These are phyloP conservation scores for Pipa parva DNA, from an alignment of 2,113 vertebrate genomes.

Conservation along the genomic window DNA sequence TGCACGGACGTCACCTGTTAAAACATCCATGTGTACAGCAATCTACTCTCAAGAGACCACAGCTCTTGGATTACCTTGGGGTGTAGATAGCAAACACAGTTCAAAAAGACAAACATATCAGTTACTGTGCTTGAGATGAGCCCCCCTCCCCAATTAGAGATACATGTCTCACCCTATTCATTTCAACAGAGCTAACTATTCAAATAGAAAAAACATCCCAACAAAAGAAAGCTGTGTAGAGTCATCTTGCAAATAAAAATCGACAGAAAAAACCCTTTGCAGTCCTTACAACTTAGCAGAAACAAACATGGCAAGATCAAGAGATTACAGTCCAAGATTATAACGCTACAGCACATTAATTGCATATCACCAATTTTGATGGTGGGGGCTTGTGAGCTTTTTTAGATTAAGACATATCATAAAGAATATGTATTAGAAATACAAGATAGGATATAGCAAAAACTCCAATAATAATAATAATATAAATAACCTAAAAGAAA, in stretches of 20 bases:
- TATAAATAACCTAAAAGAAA: too few species aligned
- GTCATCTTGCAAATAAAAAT: constrained; percentile 49
- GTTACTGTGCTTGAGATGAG: constrained; percentile 51
- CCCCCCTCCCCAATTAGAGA: constrained; percentile 49
- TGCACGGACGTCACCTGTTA: constrained; percentile 9
- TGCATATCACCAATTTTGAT: constrained; percentile 10
- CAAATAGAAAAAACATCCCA: constrained; percentile 44
- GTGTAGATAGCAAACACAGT: constrained; percentile 73
- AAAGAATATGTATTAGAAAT: too few species aligned
- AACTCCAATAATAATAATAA: too few species aligned
- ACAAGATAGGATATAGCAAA: too few species aligned
- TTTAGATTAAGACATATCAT: too few species aligned
- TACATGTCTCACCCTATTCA: constrained; percentile 54
- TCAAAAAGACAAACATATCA: constrained; percentile 76
- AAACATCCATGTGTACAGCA: constrained; percentile 18
- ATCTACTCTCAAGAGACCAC: constrained; percentile 68
- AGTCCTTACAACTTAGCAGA: constrained; percentile 2
- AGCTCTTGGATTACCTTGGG: constrained; percentile 70
- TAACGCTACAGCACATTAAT: not conserved
- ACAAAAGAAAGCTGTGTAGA: constrained; percentile 59
- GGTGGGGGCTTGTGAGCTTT: too few species aligned
- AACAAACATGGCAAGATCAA: constrained; percentile 4
- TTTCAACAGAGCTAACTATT: constrained; percentile 45
- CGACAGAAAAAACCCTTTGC: constrained; percentile 23
- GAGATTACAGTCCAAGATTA: not conserved